Base-by-base conservation (phyloP, 1,140 invertebrate genomes). In the Varroa destructor region DNA sequence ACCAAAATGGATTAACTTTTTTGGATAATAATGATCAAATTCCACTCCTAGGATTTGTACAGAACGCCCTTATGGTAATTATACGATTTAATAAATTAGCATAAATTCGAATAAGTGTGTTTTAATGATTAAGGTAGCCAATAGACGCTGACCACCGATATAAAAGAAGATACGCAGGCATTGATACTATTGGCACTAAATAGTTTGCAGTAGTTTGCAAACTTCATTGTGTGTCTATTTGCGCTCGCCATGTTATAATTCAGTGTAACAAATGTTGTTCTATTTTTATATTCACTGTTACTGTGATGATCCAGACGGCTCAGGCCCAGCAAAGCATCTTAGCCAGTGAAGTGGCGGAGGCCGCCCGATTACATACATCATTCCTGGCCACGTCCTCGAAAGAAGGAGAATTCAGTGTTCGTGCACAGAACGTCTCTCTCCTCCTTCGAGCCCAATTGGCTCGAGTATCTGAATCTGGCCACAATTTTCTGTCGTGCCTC, bases 11-110 rank as follows among this genome's bases (percentile, higher is more conserved):
- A 51, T 8, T 51, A 67, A 2, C 8, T 37, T 12, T 67, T 37
- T 4, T 3, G 4, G 36, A 40, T 51, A 51, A 5, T 51, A 51
- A 51, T 8, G 46, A 51, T 51, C 46, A 51, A 51, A 51, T 51
- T 51, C 46, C 46, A 5, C 46, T 37, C 8, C 61, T 67, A 2
- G 61, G 61, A 14, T 67, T 0, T 37, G 40, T 67, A 40, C 40
- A 67, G 46, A 46, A 67, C 61, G 61, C 61, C 1, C 61, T 67
- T 4, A 43, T 46, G 61, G 61, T 67, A 40, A 67, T 14, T 67
- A 3, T 12, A 2, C 12, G 10, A 43, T 67, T 67, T 58, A 37
- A 12, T 46, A 12, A n/a, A 12, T 12, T 40, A 37, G 46, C 36
- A 14, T 67, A 12, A 56, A 58, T 46, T 67, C 8, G 46, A 8